A percentile compares a stretch with the other conserved stretches of the same genome.
Conservation (phyloP, 2,797 vertebrate species). For the Passerculus sandwichensis region DNA sequence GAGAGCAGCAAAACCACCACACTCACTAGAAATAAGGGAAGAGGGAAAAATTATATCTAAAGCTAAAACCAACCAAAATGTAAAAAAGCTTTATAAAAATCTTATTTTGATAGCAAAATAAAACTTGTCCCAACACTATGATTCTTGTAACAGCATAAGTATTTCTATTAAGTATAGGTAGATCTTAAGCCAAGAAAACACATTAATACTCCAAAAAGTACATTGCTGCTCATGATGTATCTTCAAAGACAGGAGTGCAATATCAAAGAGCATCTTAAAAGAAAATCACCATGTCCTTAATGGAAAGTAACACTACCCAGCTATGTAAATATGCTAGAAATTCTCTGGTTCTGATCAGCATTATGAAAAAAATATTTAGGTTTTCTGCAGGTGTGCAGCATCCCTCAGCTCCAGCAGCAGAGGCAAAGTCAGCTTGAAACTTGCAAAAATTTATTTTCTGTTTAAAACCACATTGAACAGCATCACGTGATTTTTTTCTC, state of each 20-base stretch:
- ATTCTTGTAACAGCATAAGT: background rate
- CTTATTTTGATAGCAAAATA: background rate
- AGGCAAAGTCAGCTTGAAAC: background rate
- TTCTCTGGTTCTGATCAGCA: background rate
- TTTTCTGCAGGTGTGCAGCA: background rate
- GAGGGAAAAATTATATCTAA: background rate
- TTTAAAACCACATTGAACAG: background rate
- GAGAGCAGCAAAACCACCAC: background rate
- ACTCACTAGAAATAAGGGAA: background rate
- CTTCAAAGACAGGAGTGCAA: background rate
- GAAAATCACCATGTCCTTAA: background rate
- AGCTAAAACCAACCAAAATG: background rate
- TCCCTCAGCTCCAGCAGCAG: background rate
- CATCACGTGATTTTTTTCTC: background rate
- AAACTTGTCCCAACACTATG: background rate
- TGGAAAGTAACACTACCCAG: background rate
- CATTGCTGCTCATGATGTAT: background rate
- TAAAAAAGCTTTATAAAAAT: background rate
- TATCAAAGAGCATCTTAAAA: background rate
- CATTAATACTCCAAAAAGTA: background rate
- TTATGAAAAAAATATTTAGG: background rate
- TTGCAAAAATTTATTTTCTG: background rate
- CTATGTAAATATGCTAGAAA: background rate
- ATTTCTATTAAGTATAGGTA: background rate
- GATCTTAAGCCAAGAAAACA: background rate